phyloP scores from a whole-genome alignment of 2,113 vertebrate species.

The Haplochromis burtoni region DNA sequence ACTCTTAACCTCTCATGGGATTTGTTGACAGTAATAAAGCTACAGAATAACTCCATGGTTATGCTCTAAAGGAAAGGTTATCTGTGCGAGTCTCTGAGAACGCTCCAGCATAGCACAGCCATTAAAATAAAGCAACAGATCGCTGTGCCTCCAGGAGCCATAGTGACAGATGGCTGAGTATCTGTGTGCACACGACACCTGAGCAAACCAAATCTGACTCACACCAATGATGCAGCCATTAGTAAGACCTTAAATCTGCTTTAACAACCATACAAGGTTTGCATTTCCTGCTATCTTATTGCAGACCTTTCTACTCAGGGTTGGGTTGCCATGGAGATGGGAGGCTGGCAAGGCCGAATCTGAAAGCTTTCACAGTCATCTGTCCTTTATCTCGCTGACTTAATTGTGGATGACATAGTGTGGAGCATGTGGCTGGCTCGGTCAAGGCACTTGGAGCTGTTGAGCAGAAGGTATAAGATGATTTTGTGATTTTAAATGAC shows the following conservation, averaged over 20 bases:
- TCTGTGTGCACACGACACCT: slow-evolving; percentile 61
- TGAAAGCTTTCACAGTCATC: slow-evolving; percentile 52
- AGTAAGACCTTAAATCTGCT: slow-evolving; percentile 47
- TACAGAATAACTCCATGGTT: background rate
- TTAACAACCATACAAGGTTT: slow-evolving; percentile 41
- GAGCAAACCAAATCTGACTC: slow-evolving; percentile 64
- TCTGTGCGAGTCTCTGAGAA: background rate
- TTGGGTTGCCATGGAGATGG: slow-evolving; percentile 58
- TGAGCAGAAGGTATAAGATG: background rate
- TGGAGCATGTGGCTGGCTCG: slow-evolving; percentile 10
- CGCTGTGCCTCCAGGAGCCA: slow-evolving; percentile 39
- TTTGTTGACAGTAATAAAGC: background rate
- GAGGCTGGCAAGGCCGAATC: slow-evolving; percentile 55
- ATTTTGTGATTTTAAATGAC: background rate
- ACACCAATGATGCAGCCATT: slow-evolving; percentile 52
- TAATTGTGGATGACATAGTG: slow-evolving; percentile 44
- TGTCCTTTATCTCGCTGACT: slow-evolving; percentile 56
- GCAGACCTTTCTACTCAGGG: slow-evolving; percentile 20
- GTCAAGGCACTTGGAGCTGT: background rate
- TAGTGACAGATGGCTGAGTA: slow-evolving; percentile 64
- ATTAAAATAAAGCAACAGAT: slow-evolving; percentile 24
- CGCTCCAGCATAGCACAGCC: background rate
- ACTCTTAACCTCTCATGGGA: background rate
- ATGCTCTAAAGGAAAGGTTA: background rate
- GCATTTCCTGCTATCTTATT: slow-evolving; percentile 49